A percentile compares a stretch with the other conserved stretches of the same genome.
Evolutionary conservation across 2,888 invertebrate species (phyloP).

Genomic region (Lysandra bellargus): DNA sequence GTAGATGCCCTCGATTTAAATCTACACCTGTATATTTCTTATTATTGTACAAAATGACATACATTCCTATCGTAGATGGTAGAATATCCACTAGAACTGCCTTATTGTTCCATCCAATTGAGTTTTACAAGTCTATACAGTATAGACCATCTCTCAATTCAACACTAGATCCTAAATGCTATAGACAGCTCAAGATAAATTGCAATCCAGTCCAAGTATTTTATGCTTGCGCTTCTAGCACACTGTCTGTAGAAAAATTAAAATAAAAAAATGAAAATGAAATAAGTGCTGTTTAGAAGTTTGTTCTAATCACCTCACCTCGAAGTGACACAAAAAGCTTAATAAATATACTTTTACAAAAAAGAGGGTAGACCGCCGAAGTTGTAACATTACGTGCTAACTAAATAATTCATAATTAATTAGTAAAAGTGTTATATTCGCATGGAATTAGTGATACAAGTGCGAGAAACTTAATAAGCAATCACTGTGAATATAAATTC

Average conservation of each 20-base stretch:
- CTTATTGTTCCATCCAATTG: slow-evolving; percentile 3
- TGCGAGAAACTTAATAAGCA: too few species aligned
- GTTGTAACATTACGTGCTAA: too few species aligned
- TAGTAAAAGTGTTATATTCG: too few species aligned
- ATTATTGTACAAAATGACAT: neutral
- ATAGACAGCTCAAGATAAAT: neutral
- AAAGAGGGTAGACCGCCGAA: too few species aligned
- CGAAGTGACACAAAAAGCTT: too few species aligned
- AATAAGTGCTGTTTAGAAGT: too few species aligned
- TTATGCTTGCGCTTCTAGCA: neutral
- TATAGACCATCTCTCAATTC: neutral
- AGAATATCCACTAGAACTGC: neutral
- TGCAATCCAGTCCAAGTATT: neutral
- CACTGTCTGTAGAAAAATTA: neutral
- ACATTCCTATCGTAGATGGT: neutral
- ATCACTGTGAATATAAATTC: too few species aligned
- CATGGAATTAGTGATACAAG: too few species aligned
- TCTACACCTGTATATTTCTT: slow-evolving; percentile 1
- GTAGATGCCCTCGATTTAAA: neutral
- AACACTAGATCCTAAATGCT: neutral
- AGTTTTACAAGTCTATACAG: neutral
- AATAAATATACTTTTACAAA: too few species aligned
- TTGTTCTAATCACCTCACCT: too few species aligned
- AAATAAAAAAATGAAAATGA: too few species aligned
- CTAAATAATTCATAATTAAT: too few species aligned